Evolutionary conservation across 2,113 vertebrate species (phyloP).

Genomic region (Barnardius zonarius): DNA sequence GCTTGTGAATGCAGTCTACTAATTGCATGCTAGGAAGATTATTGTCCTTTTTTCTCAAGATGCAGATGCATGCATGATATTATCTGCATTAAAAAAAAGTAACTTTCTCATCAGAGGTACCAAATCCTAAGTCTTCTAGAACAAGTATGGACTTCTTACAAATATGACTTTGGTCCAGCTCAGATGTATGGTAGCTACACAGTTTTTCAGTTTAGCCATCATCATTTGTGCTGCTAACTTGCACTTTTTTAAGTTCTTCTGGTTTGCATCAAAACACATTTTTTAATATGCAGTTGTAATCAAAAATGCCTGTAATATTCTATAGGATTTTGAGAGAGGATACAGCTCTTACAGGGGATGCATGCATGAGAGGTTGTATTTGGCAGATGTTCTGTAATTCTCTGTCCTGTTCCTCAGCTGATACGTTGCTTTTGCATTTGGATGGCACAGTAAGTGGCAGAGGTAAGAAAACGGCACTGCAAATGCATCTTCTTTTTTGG

Average conservation of each 20-base stretch:
- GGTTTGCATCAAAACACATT: background rate
- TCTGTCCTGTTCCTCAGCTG: background rate
- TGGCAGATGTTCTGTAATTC: background rate
- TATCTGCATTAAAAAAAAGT: background rate
- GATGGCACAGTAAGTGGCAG: background rate
- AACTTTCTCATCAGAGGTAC: background rate
- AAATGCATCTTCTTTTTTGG: background rate
- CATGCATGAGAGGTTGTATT: background rate
- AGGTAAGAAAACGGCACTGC: background rate
- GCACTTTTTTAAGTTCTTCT: background rate
- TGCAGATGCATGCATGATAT: background rate
- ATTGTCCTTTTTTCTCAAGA: background rate
- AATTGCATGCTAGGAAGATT: background rate
- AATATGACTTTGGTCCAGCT: background rate
- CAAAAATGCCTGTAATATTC: background rate
- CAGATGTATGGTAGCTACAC: background rate
- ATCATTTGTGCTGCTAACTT: background rate
- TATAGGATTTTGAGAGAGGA: background rate
- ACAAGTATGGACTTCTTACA: background rate
- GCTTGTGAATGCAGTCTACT: background rate
- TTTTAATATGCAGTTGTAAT: background rate
- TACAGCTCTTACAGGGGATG: background rate
- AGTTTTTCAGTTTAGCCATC: background rate
- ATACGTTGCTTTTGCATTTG: background rate
- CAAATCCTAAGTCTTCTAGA: background rate